Conservation (phyloP, 2,113 vertebrate genomes). For the Zootoca vivipara region DNA sequence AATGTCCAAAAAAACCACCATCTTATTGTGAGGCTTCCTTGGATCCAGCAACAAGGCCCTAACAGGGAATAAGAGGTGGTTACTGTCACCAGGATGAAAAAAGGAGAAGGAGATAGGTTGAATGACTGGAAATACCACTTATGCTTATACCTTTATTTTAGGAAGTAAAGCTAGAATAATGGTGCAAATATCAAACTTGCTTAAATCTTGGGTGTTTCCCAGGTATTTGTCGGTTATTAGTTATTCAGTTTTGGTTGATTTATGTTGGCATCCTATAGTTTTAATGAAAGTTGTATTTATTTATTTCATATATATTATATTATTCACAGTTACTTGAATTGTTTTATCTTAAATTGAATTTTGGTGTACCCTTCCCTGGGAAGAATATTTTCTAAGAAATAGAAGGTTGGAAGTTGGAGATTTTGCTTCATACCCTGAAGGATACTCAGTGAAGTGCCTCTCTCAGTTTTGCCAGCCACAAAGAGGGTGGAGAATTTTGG, state of each 20-base stretch:
- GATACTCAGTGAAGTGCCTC: not conserved
- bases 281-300: no score
- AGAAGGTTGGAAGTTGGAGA: not conserved
- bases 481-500: not conserved
- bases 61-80: conserved; percentile 48
- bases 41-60: conserved; percentile 43
- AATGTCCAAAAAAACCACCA: conserved; percentile 47
- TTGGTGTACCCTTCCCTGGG: no score
- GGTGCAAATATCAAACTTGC: no score
- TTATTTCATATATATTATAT: no score
- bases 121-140: not conserved
- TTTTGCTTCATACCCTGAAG: not conserved
- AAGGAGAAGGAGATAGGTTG: not conserved
- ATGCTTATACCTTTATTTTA: not conserved
- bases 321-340: no score
- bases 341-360: no score
- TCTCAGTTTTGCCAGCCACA: not conserved
- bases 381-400: not conserved
- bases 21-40: conserved; percentile 59
- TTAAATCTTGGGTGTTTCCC: no score
- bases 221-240: no score
- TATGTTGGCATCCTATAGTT: no score
- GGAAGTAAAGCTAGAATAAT: not conserved
- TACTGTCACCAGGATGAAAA: conserved; percentile 38
- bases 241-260: no score